Evolutionary conservation across 1,140 invertebrate genomes (phyloP), one percentile per base, ranked within the genome.

Genomic region (Zaprionus africanus): DNA sequence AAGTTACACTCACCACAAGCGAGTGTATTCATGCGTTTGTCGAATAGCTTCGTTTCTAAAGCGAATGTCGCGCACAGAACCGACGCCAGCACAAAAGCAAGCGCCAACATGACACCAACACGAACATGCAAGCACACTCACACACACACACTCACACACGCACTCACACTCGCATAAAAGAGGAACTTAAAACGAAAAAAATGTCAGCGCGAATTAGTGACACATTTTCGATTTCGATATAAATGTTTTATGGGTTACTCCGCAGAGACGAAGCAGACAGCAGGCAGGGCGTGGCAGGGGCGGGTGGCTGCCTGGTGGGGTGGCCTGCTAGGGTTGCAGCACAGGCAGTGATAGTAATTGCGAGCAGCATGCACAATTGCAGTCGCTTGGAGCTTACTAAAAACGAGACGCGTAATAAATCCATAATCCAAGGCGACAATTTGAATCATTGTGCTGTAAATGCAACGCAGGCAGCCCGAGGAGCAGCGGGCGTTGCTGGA

Each of bases 401-500:
- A 69, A 87, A 78, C 78, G 84, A 87, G 84, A 81, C 80, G 84
- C 85, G 85, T 84, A 88, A 88, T 90, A 88, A 90, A 88, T 90
- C 85, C 85, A 88, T 90, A 88, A 88, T 90, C 85, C 85, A 64
- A 88, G 81, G 85, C 85, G 85, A 85, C 85, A 88, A 88, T 88
- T 88, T 90, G 85, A 88, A 88, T 88, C 85, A 88, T 88, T 81
- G 85, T 85, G 58, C 78, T 83, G 73, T 83, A 80, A 84, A 88
- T 83, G 80, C 73, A 67, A 60, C 69, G 68, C 43, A n/a, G 9
- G 17, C 17, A 49, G 15, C 38, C 15, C 12, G 38, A 15, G 63
- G 56, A 61, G 26, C 51, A 34, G 36, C n/a, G 28, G 13, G 28
- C 15, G 26, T 6, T 15, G 12, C n/a, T 51, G 17, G 24, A 3